phyloP scores from a whole-genome alignment of 2,797 vertebrate genomes.

The Acipenser oxyrinchus region DNA sequence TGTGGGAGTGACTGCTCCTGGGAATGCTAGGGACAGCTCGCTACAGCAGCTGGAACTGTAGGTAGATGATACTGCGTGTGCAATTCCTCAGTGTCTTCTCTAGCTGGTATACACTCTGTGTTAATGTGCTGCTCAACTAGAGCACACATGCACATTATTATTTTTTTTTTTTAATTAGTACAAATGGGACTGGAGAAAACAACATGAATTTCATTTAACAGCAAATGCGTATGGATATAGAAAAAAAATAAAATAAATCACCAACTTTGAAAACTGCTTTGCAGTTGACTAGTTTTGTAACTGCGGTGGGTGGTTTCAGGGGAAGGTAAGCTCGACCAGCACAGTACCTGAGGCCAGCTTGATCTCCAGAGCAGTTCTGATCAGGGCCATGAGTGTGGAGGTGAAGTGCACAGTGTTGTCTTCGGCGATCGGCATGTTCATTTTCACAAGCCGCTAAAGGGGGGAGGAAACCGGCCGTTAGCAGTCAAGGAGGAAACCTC shows the following conservation, averaged over 20 bases:
- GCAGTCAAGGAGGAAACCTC: no score
- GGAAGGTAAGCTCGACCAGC: conserved; percentile 25
- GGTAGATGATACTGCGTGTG: neutral
- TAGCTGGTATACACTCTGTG: conserved; percentile 18
- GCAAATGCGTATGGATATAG: no score
- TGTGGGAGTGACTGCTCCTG: no score
- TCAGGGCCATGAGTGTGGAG: conserved; percentile 88
- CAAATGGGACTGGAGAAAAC: conserved; percentile 27
- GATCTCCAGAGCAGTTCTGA: conserved; percentile 87
- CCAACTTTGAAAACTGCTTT: neutral
- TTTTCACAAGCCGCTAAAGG: conserved; percentile 78
- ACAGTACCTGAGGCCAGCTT: conserved; percentile 79
- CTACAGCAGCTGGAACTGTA: neutral
- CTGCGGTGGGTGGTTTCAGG: neutral
- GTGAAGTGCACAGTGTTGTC: conserved; percentile 90
- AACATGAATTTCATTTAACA: neutral
- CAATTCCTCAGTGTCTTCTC: conserved; percentile 16
- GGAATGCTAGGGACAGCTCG: no score
- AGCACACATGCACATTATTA: conserved; percentile 4
- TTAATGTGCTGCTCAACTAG: neutral
- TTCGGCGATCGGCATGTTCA: conserved; percentile 91
- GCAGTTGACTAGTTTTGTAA: neutral
- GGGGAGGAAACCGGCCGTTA: conserved; percentile 23
- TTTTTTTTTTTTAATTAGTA: conserved; percentile 26
- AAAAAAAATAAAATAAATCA: neutral